These are phyloP conservation scores for Aegithalos caudatus DNA, from an alignment of 2,113 vertebrate species.

Conservation along the genomic window DNA sequence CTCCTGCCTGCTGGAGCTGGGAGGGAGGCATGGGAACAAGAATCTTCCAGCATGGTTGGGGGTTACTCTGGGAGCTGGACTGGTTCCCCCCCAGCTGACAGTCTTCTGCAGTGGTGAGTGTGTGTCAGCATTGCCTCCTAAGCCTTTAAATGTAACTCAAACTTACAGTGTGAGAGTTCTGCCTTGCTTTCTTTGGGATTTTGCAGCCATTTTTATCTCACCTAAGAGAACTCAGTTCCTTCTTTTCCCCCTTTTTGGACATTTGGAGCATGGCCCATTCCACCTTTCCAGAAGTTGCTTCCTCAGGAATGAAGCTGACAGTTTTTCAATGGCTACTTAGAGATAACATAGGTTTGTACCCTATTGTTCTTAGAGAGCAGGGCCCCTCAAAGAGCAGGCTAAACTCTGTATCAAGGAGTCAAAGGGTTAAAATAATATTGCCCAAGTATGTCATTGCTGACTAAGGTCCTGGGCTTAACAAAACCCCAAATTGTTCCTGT, in stretches of 20 bases:
- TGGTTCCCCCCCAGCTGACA: neutral
- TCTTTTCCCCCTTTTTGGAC: neutral
- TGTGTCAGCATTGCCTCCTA: neutral
- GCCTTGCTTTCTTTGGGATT: neutral
- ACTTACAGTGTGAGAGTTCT: neutral
- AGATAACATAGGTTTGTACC: neutral
- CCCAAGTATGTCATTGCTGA: neutral
- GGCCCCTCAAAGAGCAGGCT: neutral
- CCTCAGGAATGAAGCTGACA: neutral
- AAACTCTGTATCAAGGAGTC: neutral
- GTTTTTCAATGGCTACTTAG: neutral
- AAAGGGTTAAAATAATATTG: slow-evolving; percentile 55
- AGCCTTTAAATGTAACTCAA: neutral
- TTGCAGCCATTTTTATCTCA: neutral
- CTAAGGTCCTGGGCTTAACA: slow-evolving; percentile 18
- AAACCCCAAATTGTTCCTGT: slow-evolving; percentile 10
- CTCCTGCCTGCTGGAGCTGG: neutral
- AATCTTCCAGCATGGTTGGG: neutral
- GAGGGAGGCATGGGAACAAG: fast-evolving
- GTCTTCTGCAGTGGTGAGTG: neutral
- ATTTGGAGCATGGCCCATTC: neutral
- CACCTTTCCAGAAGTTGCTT: neutral
- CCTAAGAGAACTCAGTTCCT: neutral
- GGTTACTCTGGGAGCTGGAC: neutral
- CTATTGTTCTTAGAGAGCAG: neutral